Conservation (phyloP, 2,113 vertebrate species). For the Podiceps cristatus region DNA sequence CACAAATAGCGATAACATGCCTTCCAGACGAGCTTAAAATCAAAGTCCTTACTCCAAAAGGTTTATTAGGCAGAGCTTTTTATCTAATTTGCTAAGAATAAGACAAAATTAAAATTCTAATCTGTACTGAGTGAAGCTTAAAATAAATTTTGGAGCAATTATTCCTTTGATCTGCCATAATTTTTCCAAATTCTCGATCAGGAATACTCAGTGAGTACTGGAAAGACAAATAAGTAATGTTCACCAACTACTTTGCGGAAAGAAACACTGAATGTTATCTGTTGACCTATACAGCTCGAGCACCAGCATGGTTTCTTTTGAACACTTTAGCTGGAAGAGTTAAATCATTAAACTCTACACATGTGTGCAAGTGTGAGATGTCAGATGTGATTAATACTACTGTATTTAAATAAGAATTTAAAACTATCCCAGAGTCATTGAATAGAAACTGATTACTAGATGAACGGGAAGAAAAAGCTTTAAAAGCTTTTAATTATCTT, state of each 20-base stretch:
- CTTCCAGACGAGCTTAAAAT: not conserved
- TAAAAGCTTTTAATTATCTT: not conserved
- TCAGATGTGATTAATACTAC: not conserved
- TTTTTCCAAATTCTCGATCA: not conserved
- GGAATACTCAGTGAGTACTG: not conserved
- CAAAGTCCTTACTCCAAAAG: not conserved
- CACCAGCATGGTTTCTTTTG: not conserved
- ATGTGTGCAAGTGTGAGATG: not conserved
- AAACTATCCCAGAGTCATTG: not conserved
- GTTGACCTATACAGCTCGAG: not conserved
- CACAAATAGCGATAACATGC: rapidly evolving
- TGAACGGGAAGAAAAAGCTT: not conserved
- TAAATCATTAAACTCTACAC: not conserved
- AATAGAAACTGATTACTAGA: not conserved
- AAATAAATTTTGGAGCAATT: not conserved
- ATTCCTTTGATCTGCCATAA: not conserved
- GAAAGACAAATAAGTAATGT: not conserved
- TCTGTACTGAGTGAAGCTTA: not conserved
- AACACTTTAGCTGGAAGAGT: not conserved
- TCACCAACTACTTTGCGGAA: not conserved
- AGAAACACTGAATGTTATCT: not conserved
- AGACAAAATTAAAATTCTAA: not conserved
- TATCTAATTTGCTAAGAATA: not conserved
- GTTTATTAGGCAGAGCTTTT: not conserved
- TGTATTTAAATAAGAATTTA: not conserved